phyloP scores from a whole-genome alignment of 2,113 vertebrate genomes.

The Peromyscus polionotus region DNA sequence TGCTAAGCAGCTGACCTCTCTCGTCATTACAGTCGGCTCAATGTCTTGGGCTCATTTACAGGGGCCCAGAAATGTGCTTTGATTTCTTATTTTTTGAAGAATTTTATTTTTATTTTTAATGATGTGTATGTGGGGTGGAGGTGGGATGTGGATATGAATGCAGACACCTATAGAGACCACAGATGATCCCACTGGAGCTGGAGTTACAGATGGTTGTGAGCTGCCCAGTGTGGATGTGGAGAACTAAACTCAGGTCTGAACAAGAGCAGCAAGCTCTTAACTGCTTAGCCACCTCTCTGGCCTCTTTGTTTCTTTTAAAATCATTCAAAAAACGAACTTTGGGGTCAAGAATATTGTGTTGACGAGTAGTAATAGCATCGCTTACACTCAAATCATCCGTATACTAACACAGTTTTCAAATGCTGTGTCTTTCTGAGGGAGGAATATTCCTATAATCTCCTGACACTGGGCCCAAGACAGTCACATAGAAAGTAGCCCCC shows the following conservation, averaged over 20 bases:
- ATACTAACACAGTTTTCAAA: conserved; percentile 16
- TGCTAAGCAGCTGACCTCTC: neutral
- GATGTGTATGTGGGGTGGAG: neutral
- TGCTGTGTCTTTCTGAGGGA: neutral
- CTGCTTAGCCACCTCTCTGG: neutral
- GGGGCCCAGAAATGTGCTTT: neutral
- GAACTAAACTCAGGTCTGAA: neutral
- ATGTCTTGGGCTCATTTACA: neutral
- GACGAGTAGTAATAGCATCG: neutral
- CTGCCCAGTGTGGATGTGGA: no score
- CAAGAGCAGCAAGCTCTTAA: neutral
- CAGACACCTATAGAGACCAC: neutral
- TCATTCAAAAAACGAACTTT: conserved; percentile 8
- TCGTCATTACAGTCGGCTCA: neutral
- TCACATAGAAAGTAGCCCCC: neutral
- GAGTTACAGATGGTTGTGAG: neutral
- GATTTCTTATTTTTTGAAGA: neutral
- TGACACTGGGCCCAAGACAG: neutral
- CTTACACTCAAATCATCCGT: neutral
- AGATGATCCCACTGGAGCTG: neutral
- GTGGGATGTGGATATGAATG: neutral
- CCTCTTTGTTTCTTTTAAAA: conserved; percentile 22
- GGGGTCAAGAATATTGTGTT: neutral
- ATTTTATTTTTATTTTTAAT: neutral
- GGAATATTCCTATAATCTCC: neutral